Base-by-base conservation (phyloP, 2,888 invertebrate genomes). In the Chorisops tibialis region DNA sequence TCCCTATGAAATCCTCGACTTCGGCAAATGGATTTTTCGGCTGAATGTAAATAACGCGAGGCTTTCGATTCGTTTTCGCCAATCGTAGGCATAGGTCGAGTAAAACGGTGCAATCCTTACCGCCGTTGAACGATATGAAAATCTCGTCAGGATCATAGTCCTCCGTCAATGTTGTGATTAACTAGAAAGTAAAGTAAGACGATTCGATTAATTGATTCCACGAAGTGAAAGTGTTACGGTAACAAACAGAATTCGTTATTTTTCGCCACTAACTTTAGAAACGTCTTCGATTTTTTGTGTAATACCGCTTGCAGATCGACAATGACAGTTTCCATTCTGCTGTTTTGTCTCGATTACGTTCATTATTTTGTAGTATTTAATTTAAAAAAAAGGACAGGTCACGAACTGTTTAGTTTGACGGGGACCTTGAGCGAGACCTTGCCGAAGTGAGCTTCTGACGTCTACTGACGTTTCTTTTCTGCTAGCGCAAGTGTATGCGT, bases 101-200 rank as follows among this genome's bases (percentile, higher is more conserved):
- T 12, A 98, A 81, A 0, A 89, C 93, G 0, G 97, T 97, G 74
- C 98, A 98, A 79, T 99, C 99, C 80, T 99, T 99, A 1, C 99
- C 99, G 3, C 99, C 99, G 75, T 99, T 99, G 78, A 98, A 99
- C 22, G 95, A 91, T 30, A 99, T 74, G 71, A 94, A 93, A 14
- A 95, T 80, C 76, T 93, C 88, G 59, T 88, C 82, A 18, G 87
- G 74, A n/a, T 84, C 81, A 75, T 85, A 93, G 52, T 80, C 73
- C 48, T 79, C 74, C 68, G 87, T 83, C 64, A 86, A 85, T 72
- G 84, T 74, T 71, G 81, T 79, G 59, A 89, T 80, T 63, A 84
- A 76, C 87, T 90, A 21, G 16, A 56, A 45, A 5, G 18, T 2
- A 18, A 12, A 16, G 19, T 11, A 43, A 19, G 30, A 45, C 22